Conservation (phyloP, 1,140 invertebrate genomes). For the Uloborus diversus region DNA sequence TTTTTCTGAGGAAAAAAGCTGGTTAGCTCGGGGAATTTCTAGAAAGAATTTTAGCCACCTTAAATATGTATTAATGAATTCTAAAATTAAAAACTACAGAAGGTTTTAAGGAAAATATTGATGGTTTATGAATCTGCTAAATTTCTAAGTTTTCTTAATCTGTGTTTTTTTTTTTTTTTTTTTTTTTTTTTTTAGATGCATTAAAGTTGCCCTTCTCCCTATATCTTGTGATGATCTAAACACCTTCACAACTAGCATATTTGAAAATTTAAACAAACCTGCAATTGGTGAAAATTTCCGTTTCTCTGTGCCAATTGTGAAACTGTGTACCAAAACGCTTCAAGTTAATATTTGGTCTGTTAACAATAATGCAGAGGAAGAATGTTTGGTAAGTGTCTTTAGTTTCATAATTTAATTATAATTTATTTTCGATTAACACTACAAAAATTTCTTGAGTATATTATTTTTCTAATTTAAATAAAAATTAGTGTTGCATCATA, state of each 20-base stretch:
- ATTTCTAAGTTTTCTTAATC: neutral
- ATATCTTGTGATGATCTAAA: constrained; percentile 69
- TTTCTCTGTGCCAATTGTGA: constrained; percentile 77
- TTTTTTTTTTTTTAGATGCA: constrained; percentile 71
- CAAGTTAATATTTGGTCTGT: constrained; percentile 87
- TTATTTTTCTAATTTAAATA: too few species aligned
- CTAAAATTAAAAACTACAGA: too few species aligned
- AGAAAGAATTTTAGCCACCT: too few species aligned
- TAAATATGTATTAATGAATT: too few species aligned
- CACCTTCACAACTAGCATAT: constrained; percentile 77
- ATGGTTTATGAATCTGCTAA: too few species aligned
- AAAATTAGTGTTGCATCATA: too few species aligned
- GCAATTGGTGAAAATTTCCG: constrained; percentile 83
- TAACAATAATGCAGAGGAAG: constrained; percentile 72
- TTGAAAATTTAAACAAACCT: constrained; percentile 79
- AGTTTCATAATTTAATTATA: neutral
- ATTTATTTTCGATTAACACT: too few species aligned
- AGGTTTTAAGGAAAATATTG: too few species aligned
- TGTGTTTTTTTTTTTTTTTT: neutral
- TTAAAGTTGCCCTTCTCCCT: constrained; percentile 81
- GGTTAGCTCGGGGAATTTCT: too few species aligned
- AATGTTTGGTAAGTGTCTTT: constrained; percentile 78
- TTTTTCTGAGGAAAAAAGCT: too few species aligned
- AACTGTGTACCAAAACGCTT: constrained; percentile 83
- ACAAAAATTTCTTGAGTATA: too few species aligned